phyloP scores from a whole-genome alignment of 2,797 vertebrate genomes.

The Sebastes steindachneri region DNA sequence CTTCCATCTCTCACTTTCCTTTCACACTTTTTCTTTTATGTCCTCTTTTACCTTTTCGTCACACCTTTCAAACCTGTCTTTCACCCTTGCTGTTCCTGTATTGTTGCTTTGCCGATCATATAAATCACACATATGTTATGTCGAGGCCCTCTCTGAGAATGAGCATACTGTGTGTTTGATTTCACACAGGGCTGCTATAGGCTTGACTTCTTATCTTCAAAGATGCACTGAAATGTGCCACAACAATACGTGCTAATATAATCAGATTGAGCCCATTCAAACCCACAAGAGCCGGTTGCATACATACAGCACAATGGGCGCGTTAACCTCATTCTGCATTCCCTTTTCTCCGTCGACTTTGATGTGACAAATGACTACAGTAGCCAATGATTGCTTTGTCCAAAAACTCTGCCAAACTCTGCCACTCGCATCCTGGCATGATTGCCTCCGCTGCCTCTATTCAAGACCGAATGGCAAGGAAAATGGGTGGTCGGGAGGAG shows the following conservation, averaged over 20 bases:
- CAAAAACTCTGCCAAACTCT: constrained; percentile 42
- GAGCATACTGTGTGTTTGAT: constrained; percentile 5
- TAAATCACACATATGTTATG: constrained; percentile 61
- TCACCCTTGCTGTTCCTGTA: constrained; percentile 60
- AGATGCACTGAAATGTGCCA: background rate
- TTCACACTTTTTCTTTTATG: constrained; percentile 47
- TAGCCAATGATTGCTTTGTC: constrained; percentile 34
- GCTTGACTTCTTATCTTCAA: constrained; percentile 12
- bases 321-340: constrained; percentile 31
- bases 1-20: constrained; percentile 23
- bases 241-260: background rate
- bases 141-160: constrained; percentile 8
- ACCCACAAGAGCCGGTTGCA: background rate
- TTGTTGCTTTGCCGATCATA: constrained; percentile 75
- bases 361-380: constrained; percentile 22
- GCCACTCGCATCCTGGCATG: constrained; percentile 24
- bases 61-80: constrained; percentile 52
- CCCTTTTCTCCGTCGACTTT: constrained; percentile 14
- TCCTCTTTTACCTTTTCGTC: constrained; percentile 54
- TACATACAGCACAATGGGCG: background rate
- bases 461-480: constrained; percentile 17
- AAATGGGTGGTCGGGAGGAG: constrained; percentile 22
- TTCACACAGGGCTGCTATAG: constrained; percentile 8
- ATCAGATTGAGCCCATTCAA: constrained; percentile 5
- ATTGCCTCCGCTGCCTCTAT: constrained; percentile 21